A percentile compares a stretch with the other conserved stretches of the same genome.
These are phyloP conservation scores for Oreochromis grahami DNA, from an alignment of 2,797 vertebrate genomes.

Conservation along the genomic window DNA sequence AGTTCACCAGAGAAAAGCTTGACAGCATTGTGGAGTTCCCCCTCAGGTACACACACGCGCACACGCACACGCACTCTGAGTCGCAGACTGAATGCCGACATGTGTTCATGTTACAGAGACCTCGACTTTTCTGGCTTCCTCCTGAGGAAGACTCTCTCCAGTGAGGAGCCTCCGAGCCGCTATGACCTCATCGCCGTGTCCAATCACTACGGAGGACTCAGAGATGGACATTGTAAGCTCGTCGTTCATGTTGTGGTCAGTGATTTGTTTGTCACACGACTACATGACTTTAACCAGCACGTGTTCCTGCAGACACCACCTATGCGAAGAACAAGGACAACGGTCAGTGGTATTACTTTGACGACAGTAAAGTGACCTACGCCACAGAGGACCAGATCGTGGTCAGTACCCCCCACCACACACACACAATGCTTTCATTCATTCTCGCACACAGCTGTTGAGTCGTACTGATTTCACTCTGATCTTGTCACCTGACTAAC, in stretches of 20 bases:
- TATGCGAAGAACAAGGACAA: constrained; percentile 87
- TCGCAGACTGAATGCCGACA: background rate
- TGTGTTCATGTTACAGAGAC: constrained; percentile 62
- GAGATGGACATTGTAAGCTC: constrained; percentile 85
- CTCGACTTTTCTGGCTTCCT: constrained; percentile 85
- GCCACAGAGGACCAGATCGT: constrained; percentile 84
- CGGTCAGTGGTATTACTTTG: constrained; percentile 88
- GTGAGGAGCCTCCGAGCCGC: constrained; percentile 76
- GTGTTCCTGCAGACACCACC: constrained; percentile 78
- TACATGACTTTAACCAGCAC: background rate
- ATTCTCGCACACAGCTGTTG: background rate
- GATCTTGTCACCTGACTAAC: background rate
- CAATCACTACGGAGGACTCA: constrained; percentile 87
- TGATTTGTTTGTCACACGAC: background rate
- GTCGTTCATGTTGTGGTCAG: rapidly evolving
- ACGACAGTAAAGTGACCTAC: constrained; percentile 86
- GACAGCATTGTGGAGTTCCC: constrained; percentile 88
- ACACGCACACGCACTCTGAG: rapidly evolving
- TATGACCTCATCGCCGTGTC: constrained; percentile 90
- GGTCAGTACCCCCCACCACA: constrained; percentile 60
- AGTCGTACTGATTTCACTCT: background rate
- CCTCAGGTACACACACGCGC: constrained; percentile 65
- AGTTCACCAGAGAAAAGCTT: constrained; percentile 86
- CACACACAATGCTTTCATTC: background rate
- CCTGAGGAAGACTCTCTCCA: constrained; percentile 73